phyloP scores from a whole-genome alignment of 2,113 vertebrate genomes.

The Neotragus moschatus region DNA sequence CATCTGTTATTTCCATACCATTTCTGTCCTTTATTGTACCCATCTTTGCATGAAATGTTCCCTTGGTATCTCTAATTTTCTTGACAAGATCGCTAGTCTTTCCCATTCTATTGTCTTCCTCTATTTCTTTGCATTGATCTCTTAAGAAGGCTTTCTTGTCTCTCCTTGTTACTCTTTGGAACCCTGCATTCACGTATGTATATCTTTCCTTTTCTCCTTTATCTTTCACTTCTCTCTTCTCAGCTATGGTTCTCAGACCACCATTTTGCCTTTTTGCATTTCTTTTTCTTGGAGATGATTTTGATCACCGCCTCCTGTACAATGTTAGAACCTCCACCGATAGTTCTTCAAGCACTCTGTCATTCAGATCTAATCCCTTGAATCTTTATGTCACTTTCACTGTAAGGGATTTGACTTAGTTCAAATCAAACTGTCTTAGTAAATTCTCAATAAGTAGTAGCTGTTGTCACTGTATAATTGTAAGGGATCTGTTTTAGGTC shows the following conservation, averaged over 20 bases:
- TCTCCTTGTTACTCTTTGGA: neutral
- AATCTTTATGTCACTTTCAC: neutral
- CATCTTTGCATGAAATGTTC: neutral
- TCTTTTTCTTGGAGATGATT: neutral
- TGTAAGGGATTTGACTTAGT: neutral
- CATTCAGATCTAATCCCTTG: neutral
- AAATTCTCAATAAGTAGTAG: neutral
- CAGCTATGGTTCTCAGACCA: neutral
- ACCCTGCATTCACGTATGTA: neutral
- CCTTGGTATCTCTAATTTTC: neutral
- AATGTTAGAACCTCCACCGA: fast-evolving
- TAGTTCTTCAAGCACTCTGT: neutral
- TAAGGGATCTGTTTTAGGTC: neutral
- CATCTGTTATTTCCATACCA: neutral
- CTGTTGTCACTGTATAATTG: neutral
- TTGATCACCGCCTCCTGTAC: neutral
- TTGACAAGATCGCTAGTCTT: neutral
- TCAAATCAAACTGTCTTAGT: neutral
- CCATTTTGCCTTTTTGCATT: neutral
- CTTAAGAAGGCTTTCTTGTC: neutral
- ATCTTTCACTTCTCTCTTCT: neutral
- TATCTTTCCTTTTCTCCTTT: neutral
- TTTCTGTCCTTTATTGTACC: neutral
- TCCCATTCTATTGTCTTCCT: neutral
- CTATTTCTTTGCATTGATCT: neutral